Percentiles rank a stretch among this genome's conserved stretches.
These are phyloP conservation scores for Butastur rufipennis DNA, from an alignment of 2,113 vertebrate species.

Conservation along the genomic window DNA sequence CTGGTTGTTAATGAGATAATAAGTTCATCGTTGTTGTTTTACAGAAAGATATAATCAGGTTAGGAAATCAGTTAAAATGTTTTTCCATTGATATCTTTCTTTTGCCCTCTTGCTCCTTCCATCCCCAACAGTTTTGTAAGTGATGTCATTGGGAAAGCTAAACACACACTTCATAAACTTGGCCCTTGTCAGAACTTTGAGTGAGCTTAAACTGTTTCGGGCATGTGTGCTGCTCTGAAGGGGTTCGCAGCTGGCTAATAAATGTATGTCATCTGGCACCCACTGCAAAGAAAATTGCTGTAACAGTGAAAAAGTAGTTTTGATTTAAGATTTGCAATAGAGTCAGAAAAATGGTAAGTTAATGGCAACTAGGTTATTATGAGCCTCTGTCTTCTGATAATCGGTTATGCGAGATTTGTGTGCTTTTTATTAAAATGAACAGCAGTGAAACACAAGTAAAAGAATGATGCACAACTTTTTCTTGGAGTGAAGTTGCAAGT, in stretches of 20 bases:
- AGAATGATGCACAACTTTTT: background rate
- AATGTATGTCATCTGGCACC: background rate
- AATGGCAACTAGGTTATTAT: background rate
- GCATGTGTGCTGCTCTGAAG: background rate
- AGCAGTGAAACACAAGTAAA: background rate
- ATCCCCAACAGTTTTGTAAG: background rate
- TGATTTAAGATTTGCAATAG: background rate
- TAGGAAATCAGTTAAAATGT: background rate
- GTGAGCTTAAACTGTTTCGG: background rate
- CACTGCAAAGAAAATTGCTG: background rate
- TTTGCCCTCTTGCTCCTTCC: background rate
- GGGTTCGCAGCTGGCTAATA: background rate
- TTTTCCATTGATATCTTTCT: background rate
- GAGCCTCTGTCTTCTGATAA: background rate
- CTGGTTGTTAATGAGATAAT: background rate
- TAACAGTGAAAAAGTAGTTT: background rate
- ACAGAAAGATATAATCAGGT: background rate
- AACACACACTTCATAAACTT: background rate
- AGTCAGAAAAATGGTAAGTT: background rate
- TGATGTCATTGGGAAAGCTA: background rate
- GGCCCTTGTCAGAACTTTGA: background rate
- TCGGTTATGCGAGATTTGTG: background rate
- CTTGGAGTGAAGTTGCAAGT: background rate
- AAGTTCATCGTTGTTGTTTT: background rate
- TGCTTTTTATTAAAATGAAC: background rate